Evolutionary conservation across 2,113 vertebrate species (phyloP).

Genomic region (Gadus macrocephalus): DNA sequence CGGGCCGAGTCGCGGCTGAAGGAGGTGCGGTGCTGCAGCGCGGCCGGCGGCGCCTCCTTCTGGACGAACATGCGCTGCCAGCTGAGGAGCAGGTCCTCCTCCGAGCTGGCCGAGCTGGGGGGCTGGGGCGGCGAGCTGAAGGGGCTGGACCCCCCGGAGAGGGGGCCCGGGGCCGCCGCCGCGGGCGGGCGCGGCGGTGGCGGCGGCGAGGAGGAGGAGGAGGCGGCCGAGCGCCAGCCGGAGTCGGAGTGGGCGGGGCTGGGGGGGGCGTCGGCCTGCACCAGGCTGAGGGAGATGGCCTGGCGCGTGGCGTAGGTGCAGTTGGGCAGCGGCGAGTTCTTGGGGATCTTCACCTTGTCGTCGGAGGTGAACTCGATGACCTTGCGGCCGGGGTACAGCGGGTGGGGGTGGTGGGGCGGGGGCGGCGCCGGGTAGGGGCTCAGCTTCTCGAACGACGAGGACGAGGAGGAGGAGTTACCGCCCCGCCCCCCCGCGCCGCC

Average conservation of each 20-base stretch:
- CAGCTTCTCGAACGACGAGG: slow-evolving; percentile 67
- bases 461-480: background rate
- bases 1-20: slow-evolving; percentile 79
- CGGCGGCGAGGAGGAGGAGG: slow-evolving; percentile 64
- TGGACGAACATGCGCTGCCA: slow-evolving; percentile 97
- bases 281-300: slow-evolving; percentile 94
- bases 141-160: slow-evolving; percentile 82
- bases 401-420: slow-evolving; percentile 64
- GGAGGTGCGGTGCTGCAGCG: slow-evolving; percentile 80
- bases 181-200: slow-evolving; percentile 63
- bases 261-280: slow-evolving; percentile 79
- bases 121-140: slow-evolving; percentile 76
- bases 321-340: slow-evolving; percentile 94
- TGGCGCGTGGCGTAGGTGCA: slow-evolving; percentile 95
- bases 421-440: slow-evolving; percentile 84
- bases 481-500: slow-evolving; percentile 52
- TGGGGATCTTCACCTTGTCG: slow-evolving; percentile 94
- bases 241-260: slow-evolving; percentile 75
- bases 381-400: slow-evolving; percentile 80
- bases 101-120: slow-evolving; percentile 85
- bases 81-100: slow-evolving; percentile 90
- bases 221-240: slow-evolving; percentile 49
- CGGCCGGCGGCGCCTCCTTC: slow-evolving; percentile 76
- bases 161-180: slow-evolving; percentile 27
- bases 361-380: slow-evolving; percentile 94